These are phyloP conservation scores for Halocynthia roretzi DNA, from an alignment of 23 tunicate genomes.

Conservation along the genomic window DNA sequence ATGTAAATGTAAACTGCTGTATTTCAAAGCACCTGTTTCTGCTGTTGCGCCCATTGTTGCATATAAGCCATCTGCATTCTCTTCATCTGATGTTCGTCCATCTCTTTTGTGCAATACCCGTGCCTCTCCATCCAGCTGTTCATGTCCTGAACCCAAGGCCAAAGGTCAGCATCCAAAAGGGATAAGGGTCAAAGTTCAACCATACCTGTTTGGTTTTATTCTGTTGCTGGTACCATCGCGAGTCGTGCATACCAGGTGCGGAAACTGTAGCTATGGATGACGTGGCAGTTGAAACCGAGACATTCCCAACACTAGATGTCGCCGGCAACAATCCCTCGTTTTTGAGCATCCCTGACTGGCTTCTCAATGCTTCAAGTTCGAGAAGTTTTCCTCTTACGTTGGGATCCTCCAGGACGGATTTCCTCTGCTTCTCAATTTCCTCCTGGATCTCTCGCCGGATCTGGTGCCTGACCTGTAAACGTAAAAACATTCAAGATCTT, in stretches of 20 bases:
- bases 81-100: slow-evolving; percentile 69
- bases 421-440: slow-evolving; percentile 77
- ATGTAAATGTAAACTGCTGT: too few relatives aligned
- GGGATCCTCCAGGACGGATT: slow-evolving; percentile 73
- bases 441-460: slow-evolving; percentile 76
- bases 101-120: slow-evolving; percentile 59
- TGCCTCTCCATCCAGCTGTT: slow-evolving; percentile 60
- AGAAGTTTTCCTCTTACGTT: slow-evolving; percentile 54
- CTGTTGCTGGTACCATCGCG: slow-evolving; percentile 20
- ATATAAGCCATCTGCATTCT: slow-evolving; percentile 74
- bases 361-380: slow-evolving; percentile 73
- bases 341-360: slow-evolving; percentile 35
- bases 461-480: slow-evolving; percentile 63
- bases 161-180: neutral
- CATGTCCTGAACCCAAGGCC: slow-evolving; percentile 47
- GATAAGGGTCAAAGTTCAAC: neutral
- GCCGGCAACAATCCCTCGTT: slow-evolving; percentile 13
- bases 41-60: slow-evolving; percentile 83
- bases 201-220: slow-evolving; percentile 21
- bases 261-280: slow-evolving; percentile 4
- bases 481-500: neutral
- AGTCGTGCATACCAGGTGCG: neutral
- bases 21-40: slow-evolving; percentile 32
- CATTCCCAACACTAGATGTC: neutral
- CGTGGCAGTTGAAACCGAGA: neutral